These are phyloP conservation scores for Thecocarcelia acutangulata DNA, from an alignment of 2,888 invertebrate genomes.

Conservation along the genomic window DNA sequence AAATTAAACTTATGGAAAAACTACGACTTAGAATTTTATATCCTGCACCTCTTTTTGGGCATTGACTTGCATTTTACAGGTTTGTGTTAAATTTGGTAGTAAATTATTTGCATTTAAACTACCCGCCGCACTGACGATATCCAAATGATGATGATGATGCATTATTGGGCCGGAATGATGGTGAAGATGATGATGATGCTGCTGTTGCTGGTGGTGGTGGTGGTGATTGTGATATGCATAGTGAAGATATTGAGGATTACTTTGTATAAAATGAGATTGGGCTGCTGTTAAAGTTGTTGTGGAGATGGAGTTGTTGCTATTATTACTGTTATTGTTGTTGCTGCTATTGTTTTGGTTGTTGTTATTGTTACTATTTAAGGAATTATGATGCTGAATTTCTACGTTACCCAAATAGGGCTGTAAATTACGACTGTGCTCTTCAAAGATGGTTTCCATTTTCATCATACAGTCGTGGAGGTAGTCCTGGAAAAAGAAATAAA, in stretches of 20 bases:
- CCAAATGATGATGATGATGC: constrained; percentile 62
- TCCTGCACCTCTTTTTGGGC: constrained; percentile 94
- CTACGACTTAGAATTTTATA: constrained; percentile 86
- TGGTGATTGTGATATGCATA: constrained; percentile 58
- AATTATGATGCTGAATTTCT: constrained; percentile 72
- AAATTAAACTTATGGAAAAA: constrained; percentile 55
- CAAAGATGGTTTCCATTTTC: constrained; percentile 90
- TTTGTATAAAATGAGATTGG: constrained; percentile 68
- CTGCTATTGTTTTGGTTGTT: constrained; percentile 60
- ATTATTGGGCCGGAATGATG: constrained; percentile 54
- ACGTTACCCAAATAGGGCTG: constrained; percentile 74
- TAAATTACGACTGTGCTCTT: constrained; percentile 81
- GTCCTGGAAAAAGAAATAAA: constrained; percentile 84
- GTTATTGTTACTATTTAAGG: constrained; percentile 69
- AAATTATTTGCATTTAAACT: constrained; percentile 80
- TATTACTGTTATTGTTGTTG: constrained; percentile 70
- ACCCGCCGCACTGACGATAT: constrained; percentile 69
- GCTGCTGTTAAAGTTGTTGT: constrained; percentile 56
- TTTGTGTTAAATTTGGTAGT: constrained; percentile 81
- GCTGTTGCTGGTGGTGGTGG: constrained; percentile 57
- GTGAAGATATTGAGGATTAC: constrained; percentile 58
- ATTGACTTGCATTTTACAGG: constrained; percentile 88
- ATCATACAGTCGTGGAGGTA: constrained; percentile 89
- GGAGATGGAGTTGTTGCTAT: constrained; percentile 42
- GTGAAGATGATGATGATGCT: constrained; percentile 53